These are phyloP conservation scores for Halocynthia aurantium DNA, from an alignment of 23 tunicate species.

Conservation along the genomic window DNA sequence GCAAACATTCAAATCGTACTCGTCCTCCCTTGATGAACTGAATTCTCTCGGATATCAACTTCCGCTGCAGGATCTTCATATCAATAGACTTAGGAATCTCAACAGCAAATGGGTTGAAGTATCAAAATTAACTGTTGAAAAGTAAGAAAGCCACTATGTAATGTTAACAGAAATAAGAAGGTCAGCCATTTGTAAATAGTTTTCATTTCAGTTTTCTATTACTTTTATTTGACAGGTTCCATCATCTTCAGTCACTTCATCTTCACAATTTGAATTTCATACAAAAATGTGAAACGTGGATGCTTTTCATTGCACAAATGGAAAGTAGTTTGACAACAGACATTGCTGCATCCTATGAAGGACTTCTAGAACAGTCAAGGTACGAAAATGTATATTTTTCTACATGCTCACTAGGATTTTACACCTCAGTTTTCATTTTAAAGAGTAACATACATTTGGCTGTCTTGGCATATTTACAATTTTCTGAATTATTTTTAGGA, in stretches of 20 bases:
- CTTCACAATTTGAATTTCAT: constrained; percentile 20
- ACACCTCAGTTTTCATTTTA: neutral
- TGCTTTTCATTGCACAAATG: constrained; percentile 74
- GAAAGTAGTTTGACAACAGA: constrained; percentile 46
- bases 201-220: neutral
- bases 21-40: constrained; percentile 28
- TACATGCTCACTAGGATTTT: neutral
- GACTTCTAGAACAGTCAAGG: constrained; percentile 67
- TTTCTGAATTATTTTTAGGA: neutral
- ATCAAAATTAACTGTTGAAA: constrained; percentile 29
- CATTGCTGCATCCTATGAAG: constrained; percentile 35
- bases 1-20: constrained; percentile 57
- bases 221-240: constrained; percentile 22
- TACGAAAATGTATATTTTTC: neutral
- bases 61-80: constrained; percentile 35
- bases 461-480: neutral
- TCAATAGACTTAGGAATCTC: constrained; percentile 26
- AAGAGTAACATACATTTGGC: neutral
- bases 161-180: neutral
- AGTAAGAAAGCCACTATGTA: neutral
- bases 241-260: constrained; percentile 27
- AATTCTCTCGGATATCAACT: constrained; percentile 36
- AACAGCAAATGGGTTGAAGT: constrained; percentile 51
- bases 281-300: constrained; percentile 70
- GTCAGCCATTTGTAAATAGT: neutral